Evolutionary conservation across 2,113 vertebrate species (phyloP).

Genomic region (Halcyon senegalensis): DNA sequence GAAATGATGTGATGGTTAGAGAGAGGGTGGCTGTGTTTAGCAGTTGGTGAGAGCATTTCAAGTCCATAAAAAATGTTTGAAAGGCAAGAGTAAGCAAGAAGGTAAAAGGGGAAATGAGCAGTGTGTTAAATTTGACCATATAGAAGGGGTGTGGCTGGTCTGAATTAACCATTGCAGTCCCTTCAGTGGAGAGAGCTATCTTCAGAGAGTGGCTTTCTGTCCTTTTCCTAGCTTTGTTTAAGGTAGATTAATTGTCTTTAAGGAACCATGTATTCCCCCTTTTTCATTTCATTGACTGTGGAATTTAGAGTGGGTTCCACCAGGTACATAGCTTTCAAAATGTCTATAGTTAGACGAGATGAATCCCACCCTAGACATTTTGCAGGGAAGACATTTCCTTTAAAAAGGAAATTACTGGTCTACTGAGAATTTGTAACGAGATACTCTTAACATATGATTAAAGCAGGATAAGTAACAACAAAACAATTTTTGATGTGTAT

Average conservation of each 20-base stretch:
- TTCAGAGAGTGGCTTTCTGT: not conserved
- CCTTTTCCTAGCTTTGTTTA: not conserved
- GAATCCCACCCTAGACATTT: not conserved
- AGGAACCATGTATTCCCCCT: not conserved
- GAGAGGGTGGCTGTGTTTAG: not conserved
- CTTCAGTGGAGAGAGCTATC: not conserved
- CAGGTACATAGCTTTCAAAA: not conserved
- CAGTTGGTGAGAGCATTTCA: not conserved
- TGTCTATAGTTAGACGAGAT: not conserved
- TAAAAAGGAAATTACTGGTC: not conserved
- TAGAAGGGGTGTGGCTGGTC: not conserved
- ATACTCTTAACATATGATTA: not conserved
- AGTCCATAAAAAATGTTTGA: not conserved
- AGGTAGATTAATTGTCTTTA: not conserved
- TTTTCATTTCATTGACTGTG: not conserved
- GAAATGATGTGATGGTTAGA: not conserved
- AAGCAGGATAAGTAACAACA: not conserved
- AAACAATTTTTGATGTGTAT: not conserved
- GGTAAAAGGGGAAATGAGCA: not conserved
- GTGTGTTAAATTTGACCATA: not conserved
- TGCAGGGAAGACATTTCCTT: not conserved
- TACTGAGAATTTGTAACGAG: not conserved
- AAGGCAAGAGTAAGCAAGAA: not conserved
- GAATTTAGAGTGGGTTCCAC: not conserved
- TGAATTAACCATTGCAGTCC: not conserved